Evolutionary conservation across 1,140 invertebrate species (phyloP).

Genomic region (Cylas formicarius): DNA sequence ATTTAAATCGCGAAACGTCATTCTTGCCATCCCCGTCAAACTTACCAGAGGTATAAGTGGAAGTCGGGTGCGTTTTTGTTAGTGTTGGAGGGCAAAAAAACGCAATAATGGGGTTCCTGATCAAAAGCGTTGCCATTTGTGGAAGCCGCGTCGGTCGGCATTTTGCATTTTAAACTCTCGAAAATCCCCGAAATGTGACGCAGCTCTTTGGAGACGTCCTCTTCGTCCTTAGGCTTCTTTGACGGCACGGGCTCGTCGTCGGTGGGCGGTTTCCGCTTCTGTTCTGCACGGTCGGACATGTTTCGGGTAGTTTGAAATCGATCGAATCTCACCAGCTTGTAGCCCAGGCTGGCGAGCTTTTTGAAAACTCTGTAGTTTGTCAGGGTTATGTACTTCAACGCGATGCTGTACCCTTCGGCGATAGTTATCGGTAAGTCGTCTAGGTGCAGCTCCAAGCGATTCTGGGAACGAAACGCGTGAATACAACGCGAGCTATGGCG

Average conservation of each 20-base stretch:
- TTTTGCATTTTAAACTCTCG: no score
- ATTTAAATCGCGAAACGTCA: background rate
- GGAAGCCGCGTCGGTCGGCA: no score
- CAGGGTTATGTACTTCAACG: constrained; percentile 26
- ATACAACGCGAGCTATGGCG: constrained; percentile 2
- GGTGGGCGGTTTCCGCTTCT: no score
- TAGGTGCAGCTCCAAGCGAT: constrained; percentile 33
- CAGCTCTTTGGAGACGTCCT: no score
- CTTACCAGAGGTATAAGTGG: constrained; percentile 26
- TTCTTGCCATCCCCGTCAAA: background rate
- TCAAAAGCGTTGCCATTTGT: no score
- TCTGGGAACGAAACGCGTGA: constrained; percentile 27
- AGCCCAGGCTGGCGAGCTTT: constrained; percentile 33
- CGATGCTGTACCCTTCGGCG: constrained; percentile 32
- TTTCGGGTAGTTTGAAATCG: background rate
- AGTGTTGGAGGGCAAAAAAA: constrained; percentile 19
- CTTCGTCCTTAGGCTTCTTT: no score
- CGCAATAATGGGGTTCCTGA: constrained; percentile 26
- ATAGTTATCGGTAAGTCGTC: constrained; percentile 31
- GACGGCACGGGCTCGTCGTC: no score
- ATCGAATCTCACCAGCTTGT: constrained; percentile 21
- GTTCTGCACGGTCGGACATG: no score
- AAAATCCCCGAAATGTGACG: no score
- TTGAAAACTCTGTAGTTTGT: constrained; percentile 32
- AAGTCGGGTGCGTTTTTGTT: constrained; percentile 17